These are phyloP conservation scores for Drosophila testacea DNA, from an alignment of 2,888 invertebrate genomes.

Conservation along the genomic window DNA sequence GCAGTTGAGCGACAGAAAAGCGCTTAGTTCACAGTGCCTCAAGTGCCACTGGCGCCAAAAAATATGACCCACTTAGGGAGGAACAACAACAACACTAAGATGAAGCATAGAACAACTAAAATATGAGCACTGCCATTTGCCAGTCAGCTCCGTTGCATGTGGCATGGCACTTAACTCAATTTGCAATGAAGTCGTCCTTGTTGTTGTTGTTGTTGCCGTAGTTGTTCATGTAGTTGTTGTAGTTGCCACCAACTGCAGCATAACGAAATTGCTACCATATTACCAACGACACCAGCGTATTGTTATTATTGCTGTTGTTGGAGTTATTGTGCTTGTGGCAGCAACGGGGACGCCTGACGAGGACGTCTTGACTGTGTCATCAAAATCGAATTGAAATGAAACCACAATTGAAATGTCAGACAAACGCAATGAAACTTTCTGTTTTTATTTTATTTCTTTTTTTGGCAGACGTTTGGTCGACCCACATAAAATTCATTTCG, in stretches of 20 bases:
- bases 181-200: conserved; percentile 63
- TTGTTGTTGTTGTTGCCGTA: conserved; percentile 31
- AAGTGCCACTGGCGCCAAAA: conserved; percentile 64
- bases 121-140: conserved; percentile 62
- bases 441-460: conserved; percentile 20
- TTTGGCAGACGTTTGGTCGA: conserved; percentile 35
- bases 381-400: conserved; percentile 74
- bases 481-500: conserved; percentile 69
- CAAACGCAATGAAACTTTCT: conserved; percentile 62
- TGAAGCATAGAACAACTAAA: conserved; percentile 42
- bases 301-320: conserved; percentile 63
- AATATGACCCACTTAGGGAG: conserved; percentile 67
- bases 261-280: conserved; percentile 75
- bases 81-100: conserved; percentile 24
- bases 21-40: conserved; percentile 31
- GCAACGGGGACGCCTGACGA: conserved; percentile 19
- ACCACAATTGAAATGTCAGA: conserved; percentile 80
- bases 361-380: conserved; percentile 71
- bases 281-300: conserved; percentile 76
- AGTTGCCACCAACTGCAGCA: conserved; percentile 62
- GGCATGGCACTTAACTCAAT: conserved; percentile 78
- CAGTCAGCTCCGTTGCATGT: conserved; percentile 66
- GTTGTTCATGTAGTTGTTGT: conserved; percentile 37
- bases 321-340: conserved; percentile 39
- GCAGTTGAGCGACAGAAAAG: conserved; percentile 57